Percentiles rank a stretch among this genome's conserved stretches.
Evolutionary conservation across 1,140 invertebrate genomes (phyloP).

Genomic region (Rhopalosiphum padi): DNA sequence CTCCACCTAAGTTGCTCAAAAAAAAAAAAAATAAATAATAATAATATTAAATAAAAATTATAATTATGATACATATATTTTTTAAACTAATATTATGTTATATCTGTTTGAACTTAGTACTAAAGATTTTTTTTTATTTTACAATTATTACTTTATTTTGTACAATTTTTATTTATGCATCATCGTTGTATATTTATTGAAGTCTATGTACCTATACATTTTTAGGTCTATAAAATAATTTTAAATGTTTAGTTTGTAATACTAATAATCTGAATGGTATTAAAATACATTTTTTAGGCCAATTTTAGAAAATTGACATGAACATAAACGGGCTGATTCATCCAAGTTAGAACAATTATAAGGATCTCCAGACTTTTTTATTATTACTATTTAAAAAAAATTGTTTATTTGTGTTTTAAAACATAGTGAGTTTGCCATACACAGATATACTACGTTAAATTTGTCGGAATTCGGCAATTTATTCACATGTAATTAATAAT

Average conservation of each 20-base stretch:
- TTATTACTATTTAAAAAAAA: not conserved
- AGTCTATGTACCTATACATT: conserved; percentile 7
- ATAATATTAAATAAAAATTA: not conserved
- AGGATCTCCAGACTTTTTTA: conserved; percentile 5
- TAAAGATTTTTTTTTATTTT: conserved; percentile 26
- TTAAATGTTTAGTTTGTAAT: not conserved
- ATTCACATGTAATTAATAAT: not conserved
- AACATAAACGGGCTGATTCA: not conserved
- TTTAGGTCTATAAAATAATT: conserved; percentile 42
- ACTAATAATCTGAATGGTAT: not conserved
- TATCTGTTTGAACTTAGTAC: conserved; percentile 35
- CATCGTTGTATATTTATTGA: conserved; percentile 55
- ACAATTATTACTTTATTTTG: conserved; percentile 44
- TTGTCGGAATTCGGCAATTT: not conserved
- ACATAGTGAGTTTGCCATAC: conserved; percentile 32
- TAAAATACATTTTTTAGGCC: not conserved
- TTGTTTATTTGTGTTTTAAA: not conserved
- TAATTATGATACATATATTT: not conserved
- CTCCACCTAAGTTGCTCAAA: conserved; percentile 53
- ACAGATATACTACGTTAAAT: not conserved
- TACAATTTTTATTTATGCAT: conserved; percentile 52
- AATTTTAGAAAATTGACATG: not conserved
- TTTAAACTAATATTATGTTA: not conserved
- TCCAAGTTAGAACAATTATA: not conserved
- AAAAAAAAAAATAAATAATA: conserved; percentile 22